Evolutionary conservation across 2,113 vertebrate species (phyloP).

Genomic region (Neodon shergylaensis): DNA sequence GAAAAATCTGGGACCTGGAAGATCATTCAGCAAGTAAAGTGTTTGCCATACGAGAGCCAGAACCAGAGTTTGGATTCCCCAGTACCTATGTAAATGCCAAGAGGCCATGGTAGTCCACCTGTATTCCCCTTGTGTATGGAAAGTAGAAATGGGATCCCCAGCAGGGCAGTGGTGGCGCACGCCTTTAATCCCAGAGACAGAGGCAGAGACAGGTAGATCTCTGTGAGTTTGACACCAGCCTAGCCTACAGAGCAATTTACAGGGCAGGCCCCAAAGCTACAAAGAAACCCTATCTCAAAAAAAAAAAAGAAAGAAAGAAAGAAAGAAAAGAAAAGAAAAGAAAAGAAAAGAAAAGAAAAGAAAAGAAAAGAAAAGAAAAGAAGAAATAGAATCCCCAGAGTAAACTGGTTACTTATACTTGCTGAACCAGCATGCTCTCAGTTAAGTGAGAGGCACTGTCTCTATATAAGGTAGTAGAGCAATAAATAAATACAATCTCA

Average conservation of each 20-base stretch:
- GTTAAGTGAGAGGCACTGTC: background rate
- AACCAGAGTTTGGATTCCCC: background rate
- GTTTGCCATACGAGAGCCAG: background rate
- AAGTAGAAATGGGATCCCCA: background rate
- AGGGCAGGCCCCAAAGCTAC: no score
- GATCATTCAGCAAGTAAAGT: background rate
- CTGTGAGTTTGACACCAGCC: no score
- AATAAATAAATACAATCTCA: background rate
- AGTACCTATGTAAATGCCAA: background rate
- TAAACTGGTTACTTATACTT: background rate
- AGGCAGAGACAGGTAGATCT: no score
- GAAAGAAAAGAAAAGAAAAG: fast-evolving
- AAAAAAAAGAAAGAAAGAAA: no score
- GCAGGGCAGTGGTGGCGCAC: no score
- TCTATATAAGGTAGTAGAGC: background rate
- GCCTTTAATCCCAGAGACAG: no score
- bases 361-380: background rate
- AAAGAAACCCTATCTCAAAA: no score
- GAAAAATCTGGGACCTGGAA: background rate
- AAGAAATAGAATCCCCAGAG: background rate
- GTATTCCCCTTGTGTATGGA: background rate
- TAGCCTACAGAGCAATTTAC: no score
- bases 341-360: background rate
- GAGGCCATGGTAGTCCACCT: background rate
- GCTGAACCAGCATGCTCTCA: background rate